These are phyloP conservation scores for Drosophila niveifrons DNA, from an alignment of 2,888 invertebrate genomes.

Conservation along the genomic window DNA sequence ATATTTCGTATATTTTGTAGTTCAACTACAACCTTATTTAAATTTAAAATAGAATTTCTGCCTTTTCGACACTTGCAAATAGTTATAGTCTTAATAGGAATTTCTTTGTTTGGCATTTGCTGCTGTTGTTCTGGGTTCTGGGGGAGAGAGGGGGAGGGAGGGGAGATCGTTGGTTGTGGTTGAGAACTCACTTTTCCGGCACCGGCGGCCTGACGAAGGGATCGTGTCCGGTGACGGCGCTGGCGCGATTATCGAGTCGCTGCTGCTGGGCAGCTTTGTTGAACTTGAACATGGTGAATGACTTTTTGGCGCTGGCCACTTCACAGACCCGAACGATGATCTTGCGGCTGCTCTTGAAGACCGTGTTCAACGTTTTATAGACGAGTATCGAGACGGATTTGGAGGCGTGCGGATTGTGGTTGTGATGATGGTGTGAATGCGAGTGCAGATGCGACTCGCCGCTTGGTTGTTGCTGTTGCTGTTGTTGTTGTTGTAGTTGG, in stretches of 20 bases:
- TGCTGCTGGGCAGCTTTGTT: constrained; percentile 83
- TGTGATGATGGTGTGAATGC: constrained; percentile 51
- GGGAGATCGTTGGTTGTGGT: constrained; percentile 1
- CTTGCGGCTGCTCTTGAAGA: constrained; percentile 85
- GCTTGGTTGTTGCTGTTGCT: constrained; percentile 41
- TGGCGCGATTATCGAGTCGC: constrained; percentile 87
- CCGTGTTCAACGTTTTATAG: constrained; percentile 85
- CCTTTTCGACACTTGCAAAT: constrained; percentile 1
- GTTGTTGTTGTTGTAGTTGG: constrained; percentile 45
- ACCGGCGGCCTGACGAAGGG: constrained; percentile 90
- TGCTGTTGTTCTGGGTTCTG: neutral
- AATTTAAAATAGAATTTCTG: neutral
- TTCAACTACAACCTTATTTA: too few relatives aligned
- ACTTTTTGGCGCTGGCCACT: constrained; percentile 85
- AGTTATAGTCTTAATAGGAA: neutral
- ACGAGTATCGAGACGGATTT: constrained; percentile 85
- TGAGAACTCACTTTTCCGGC: constrained; percentile 85
- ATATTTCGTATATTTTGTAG: too few relatives aligned
- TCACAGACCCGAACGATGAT: constrained; percentile 86
- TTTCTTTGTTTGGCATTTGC: neutral
- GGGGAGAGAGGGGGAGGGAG: too few relatives aligned
- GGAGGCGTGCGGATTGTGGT: constrained; percentile 74
- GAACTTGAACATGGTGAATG: constrained; percentile 90
- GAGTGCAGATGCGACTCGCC: constrained; percentile 42
- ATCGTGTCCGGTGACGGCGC: constrained; percentile 92